phyloP scores from a whole-genome alignment of 2,797 vertebrate genomes.

The Luscinia megarhynchos region DNA sequence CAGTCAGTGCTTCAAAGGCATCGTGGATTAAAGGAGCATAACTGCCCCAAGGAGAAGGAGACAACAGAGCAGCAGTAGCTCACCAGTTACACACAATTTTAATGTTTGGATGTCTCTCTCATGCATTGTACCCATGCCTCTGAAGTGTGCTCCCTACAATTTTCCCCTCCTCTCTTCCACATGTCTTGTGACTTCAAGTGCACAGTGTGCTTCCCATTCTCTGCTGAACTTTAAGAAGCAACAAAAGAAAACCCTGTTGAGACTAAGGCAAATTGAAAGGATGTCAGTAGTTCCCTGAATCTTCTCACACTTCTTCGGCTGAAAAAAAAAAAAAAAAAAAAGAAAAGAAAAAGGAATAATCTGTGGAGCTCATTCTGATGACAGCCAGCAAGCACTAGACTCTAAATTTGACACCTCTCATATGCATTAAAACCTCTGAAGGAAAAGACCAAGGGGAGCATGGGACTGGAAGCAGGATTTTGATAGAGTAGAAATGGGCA shows the following conservation, averaged over 20 bases:
- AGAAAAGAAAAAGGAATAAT: background rate
- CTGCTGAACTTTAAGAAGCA: slow-evolving; percentile 27
- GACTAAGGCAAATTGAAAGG: slow-evolving; percentile 42
- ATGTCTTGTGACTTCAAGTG: slow-evolving; percentile 13
- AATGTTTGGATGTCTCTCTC: background rate
- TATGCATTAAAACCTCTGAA: background rate
- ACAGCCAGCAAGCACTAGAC: background rate
- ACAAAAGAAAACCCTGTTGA: slow-evolving; percentile 46
- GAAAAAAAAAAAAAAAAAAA: background rate
- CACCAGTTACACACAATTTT: background rate
- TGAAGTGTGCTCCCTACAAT: slow-evolving; percentile 27
- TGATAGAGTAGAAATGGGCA: background rate
- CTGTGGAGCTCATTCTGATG: background rate
- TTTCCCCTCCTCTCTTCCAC: background rate
- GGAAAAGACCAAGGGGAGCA: background rate
- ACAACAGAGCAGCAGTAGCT: slow-evolving; percentile 35
- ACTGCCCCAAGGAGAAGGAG: background rate
- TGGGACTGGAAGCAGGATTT: background rate
- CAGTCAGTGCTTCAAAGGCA: slow-evolving; percentile 20
- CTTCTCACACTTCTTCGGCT: background rate
- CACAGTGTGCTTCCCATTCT: slow-evolving; percentile 38
- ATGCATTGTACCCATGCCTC: background rate
- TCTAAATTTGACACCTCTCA: background rate
- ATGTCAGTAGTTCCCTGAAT: background rate
- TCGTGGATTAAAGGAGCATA: background rate